A percentile compares a stretch with the other conserved stretches of the same genome.
Conservation (phyloP, 37 sponge, comb jelly and placozoan species). For the Oscarella lobularis region DNA sequence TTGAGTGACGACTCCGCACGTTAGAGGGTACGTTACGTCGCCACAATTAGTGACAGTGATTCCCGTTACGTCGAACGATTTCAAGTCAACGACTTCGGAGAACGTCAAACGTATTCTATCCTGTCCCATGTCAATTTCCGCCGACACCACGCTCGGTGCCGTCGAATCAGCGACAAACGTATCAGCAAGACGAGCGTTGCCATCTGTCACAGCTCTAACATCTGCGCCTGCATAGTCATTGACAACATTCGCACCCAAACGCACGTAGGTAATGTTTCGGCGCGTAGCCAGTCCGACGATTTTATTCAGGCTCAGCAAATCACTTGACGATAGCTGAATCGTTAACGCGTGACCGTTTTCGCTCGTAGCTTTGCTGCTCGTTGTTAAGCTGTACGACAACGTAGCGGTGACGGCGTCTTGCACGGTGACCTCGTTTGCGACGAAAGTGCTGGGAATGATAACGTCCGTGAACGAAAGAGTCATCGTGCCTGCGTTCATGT, state of each 20-base stretch:
- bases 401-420: slow-evolving; percentile 4
- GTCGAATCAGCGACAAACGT: slow-evolving; percentile 7
- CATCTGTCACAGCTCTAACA: slow-evolving; percentile 16
- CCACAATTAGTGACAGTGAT: slow-evolving; percentile 38
- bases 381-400: background rate
- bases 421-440: background rate
- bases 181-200: slow-evolving; percentile 2
- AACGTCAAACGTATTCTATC: slow-evolving; percentile 6
- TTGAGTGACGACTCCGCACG: slow-evolving; percentile 16
- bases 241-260: slow-evolving; percentile 7
- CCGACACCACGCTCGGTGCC: background rate
- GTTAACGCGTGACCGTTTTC: background rate
- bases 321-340: slow-evolving; percentile 8
- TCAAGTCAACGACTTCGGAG: slow-evolving; percentile 12
- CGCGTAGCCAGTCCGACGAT: slow-evolving; percentile 5
- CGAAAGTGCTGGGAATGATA: background rate
- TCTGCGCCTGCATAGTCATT: slow-evolving; percentile 16
- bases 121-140: background rate
- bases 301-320: background rate
- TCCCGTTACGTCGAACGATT: background rate
- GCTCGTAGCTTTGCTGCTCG: background rate
- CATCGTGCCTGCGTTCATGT: slow-evolving; percentile 3
- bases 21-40: slow-evolving; percentile 27
- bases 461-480: slow-evolving; percentile 1
- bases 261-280: slow-evolving; percentile 3